Percentiles rank a stretch among this genome's conserved stretches.
phyloP scores from a whole-genome alignment of 2,797 vertebrate species.

The Danio albolineatus region DNA sequence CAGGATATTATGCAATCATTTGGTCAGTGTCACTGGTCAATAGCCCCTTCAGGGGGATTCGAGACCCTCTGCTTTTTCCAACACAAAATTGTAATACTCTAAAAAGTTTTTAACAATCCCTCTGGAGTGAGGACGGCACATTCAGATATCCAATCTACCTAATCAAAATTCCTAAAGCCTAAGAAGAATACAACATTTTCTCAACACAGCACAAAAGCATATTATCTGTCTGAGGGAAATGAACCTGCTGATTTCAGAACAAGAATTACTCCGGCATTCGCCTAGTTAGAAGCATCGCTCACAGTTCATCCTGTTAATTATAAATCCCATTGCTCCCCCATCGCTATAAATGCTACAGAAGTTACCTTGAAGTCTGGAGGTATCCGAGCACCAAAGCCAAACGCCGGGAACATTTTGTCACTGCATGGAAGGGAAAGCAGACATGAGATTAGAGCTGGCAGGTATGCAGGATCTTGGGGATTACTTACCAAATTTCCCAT shows the following conservation, averaged over 20 bases:
- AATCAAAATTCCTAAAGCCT: background rate
- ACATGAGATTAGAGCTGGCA: conserved; percentile 33
- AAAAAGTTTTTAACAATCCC: background rate
- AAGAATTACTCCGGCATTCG: background rate
- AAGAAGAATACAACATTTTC: background rate
- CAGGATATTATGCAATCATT: background rate
- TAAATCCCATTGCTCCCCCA: background rate
- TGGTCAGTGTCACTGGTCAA: background rate
- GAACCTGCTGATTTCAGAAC: conserved; percentile 8
- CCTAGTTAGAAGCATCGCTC: conserved; percentile 8
- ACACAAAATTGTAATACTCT: background rate
- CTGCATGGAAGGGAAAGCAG: conserved; percentile 68
- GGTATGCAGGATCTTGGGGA: conserved; percentile 16
- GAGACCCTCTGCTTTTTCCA: background rate
- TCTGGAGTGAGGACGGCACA: background rate
- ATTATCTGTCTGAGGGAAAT: conserved; percentile 10
- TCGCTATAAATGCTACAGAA: conserved; percentile 1
- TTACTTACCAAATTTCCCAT: conserved; percentile 36
- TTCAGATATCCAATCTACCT: background rate
- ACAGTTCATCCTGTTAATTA: background rate
- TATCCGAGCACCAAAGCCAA: conserved; percentile 86
- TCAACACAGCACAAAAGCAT: background rate
- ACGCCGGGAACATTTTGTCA: conserved; percentile 90
- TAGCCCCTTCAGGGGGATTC: background rate
- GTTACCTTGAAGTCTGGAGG: conserved; percentile 88